These are phyloP conservation scores for Chamaea fasciata DNA, from an alignment of 2,113 vertebrate genomes.

Conservation along the genomic window DNA sequence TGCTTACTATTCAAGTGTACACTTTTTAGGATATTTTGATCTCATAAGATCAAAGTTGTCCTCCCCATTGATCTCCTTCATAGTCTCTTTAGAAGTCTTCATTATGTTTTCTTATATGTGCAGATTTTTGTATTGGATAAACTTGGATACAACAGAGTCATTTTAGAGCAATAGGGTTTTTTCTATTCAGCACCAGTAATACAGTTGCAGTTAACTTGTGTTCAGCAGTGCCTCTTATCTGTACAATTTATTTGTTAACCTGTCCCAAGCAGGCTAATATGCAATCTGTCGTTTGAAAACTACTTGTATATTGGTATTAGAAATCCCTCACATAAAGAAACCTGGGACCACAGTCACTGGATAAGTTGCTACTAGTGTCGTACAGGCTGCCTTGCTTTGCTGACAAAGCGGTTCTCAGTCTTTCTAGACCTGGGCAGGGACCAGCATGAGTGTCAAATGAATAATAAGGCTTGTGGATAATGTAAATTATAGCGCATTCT, in stretches of 20 bases:
- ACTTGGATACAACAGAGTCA: background rate
- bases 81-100: background rate
- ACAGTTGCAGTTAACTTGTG: background rate
- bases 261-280: background rate
- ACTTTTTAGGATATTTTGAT: background rate
- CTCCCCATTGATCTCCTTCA: background rate
- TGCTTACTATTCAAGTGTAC: background rate
- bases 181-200: background rate
- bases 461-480: background rate
- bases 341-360: background rate
- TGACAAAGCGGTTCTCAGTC: background rate
- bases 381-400: background rate
- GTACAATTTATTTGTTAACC: background rate
- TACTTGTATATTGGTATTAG: background rate
- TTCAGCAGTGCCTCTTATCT: background rate
- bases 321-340: background rate
- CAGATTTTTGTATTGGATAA: background rate
- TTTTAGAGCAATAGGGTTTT: background rate
- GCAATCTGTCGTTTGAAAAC: background rate
- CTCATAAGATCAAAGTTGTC: background rate
- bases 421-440: background rate
- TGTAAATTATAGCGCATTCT: background rate
- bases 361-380: background rate
- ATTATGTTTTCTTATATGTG: background rate
- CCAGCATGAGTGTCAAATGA: background rate